Conservation (phyloP, 2,113 vertebrate species). For the Oryzias celebensis region DNA sequence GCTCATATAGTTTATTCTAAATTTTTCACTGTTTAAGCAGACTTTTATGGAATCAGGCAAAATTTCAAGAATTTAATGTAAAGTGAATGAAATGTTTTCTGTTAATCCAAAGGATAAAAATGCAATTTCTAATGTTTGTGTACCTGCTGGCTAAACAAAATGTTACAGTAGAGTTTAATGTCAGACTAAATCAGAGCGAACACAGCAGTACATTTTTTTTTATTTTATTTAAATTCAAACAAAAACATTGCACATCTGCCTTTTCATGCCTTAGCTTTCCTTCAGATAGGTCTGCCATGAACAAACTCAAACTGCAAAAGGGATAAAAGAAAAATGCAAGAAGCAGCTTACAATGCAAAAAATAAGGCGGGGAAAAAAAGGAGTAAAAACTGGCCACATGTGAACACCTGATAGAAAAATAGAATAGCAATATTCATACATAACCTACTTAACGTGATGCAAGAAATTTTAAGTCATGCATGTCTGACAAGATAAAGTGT, state of each 20-base stretch:
- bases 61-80: too few relatives aligned
- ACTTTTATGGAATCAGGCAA: too few relatives aligned
- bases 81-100: too few relatives aligned
- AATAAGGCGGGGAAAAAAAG: background rate
- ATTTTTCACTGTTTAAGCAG: too few relatives aligned
- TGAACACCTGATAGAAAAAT: conserved; percentile 69
- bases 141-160: too few relatives aligned
- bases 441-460: conserved; percentile 69
- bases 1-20: too few relatives aligned
- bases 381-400: conserved; percentile 43
- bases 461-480: conserved; percentile 70
- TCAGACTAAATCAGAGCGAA: conserved; percentile 1
- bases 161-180: too few relatives aligned
- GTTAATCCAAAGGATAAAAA: too few relatives aligned
- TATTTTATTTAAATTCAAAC: conserved; percentile 72
- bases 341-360: conserved; percentile 56
- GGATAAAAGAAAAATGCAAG: conserved; percentile 58
- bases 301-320: conserved; percentile 53
- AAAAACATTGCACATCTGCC: conserved; percentile 74
- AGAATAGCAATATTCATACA: conserved; percentile 61
- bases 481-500: conserved; percentile 59
- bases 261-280: conserved; percentile 75
- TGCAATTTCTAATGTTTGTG: too few relatives aligned
- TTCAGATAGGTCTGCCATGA: conserved; percentile 49
- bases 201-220: conserved; percentile 55